Base-by-base conservation (phyloP, 2,888 invertebrate genomes). In the Ormyrus nitidulus region DNA sequence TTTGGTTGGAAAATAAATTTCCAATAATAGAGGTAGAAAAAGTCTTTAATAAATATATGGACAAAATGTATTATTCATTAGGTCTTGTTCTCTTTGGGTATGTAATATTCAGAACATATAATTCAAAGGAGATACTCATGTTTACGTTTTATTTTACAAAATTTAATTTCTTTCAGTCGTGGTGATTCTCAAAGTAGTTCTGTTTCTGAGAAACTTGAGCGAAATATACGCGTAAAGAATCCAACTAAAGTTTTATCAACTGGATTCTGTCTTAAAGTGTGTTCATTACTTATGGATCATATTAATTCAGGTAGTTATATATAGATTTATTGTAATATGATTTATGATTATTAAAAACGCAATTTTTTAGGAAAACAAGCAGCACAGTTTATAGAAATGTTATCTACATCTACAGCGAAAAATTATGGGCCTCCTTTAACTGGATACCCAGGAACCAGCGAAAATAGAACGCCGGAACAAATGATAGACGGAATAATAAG, bases 1-100 rank as follows among this genome's bases (percentile, higher is more conserved):
- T 92, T 83, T 92, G 92, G 92, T 84, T 90, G 49, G 89, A 90
- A 46, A 90, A 91, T 79, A 86, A 89, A 72, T 86, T 92, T 44
- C 90, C 91, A 1, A 91, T 93, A 79, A 88, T 91, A 9, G 92
- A 91, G 73, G 88, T 94, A 81, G 94, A 94, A 87, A 89, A 88
- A 5, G 91, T 94, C 5, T 89, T 94, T 74, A 87, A 92, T 13
- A 92, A 93, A 81, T 92, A 93, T 77, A 92, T 93, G 91, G 91
- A 92, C 80, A 90, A 91, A 54, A 84, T 90, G 53, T 90, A 86
- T 84, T 90, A 90, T 82, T 87, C 90, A 0, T 84, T 90, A 61
- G 90, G 90, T 76, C 84, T 90, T 71, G 81, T 90, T 46, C 77
- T 90, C 34, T 90, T 89, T 82, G 89, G 89, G 90, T 89, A 84